Evolutionary conservation across 2,113 vertebrate genomes (phyloP), one percentile per base, ranked within the genome.

Genomic region (Nerophis lumbriciformis): DNA sequence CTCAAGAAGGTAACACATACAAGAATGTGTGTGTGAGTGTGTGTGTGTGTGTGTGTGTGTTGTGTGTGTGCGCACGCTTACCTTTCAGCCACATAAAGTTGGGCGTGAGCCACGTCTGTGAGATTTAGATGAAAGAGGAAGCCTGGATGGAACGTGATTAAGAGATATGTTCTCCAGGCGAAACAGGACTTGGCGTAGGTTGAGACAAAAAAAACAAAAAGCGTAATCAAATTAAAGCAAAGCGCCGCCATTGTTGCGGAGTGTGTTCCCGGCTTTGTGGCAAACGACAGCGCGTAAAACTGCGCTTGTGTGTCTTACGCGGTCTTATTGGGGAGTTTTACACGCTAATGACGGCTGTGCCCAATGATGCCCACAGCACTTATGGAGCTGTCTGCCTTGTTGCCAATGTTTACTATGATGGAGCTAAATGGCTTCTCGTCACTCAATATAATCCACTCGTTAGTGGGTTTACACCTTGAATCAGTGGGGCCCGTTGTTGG

Each of bases 141-240:
- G 82, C 77, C 83, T 82, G 86, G 83, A 87, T 84, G 84, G 85
- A 90, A 89, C 84, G 84, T 89, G 89, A 90, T 91, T 90, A 90
- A 90, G 88, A 87, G 81, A 84, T 86, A 85, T 76, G 84, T 89
- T 90, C 89, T 88, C 81, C 80, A 89, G 88, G 89, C 88, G 76
- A 90, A 90, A 85, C 88, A 89, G 86, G 80, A 88, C 81, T 90
- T 90, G 86, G 86, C 89, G 79, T 89, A 85, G 71, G 79, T 82
- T 79, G 84, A 90, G 88, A 90, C 80, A 74, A 87, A 84, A 86
- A 49, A 39, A 28, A 28, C 21, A 28, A 48, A 39, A 39, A 19
- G 15, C 78, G 80, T 86, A 88, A 91, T 91, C 84, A 89, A 89
- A 91, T 91, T 86, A 88, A 86, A 88, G 85, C 79, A 78, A 85